These are phyloP conservation scores for Sorex fumeus DNA, from an alignment of 2,113 vertebrate genomes.

Conservation along the genomic window DNA sequence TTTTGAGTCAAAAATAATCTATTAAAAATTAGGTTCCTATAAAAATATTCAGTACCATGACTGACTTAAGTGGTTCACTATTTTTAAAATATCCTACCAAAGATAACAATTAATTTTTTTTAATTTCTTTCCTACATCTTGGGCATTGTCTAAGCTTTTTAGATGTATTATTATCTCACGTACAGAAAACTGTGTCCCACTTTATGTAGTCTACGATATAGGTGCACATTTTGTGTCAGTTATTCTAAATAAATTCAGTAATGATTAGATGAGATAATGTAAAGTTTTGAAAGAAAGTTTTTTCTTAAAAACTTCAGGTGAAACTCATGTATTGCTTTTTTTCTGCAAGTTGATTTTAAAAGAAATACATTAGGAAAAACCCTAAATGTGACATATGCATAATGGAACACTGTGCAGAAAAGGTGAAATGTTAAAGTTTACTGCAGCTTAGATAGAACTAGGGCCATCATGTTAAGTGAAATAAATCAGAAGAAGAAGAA, in stretches of 20 bases:
- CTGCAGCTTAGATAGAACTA: no score
- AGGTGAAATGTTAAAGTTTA: no score
- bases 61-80: background rate
- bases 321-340: no score
- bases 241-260: background rate
- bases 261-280: background rate
- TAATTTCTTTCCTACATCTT: background rate
- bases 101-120: background rate
- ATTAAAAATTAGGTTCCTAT: slow-evolving; percentile 11
- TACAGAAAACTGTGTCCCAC: background rate
- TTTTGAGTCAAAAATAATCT: slow-evolving; percentile 53
- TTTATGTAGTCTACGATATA: no score
- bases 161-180: background rate
- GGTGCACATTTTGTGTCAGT: no score
- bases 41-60: slow-evolving; percentile 6
- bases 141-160: slow-evolving; percentile 15
- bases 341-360: no score
- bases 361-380: no score
- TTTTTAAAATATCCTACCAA: slow-evolving; percentile 16
- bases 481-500: no score
- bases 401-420: no score
- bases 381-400: no score
- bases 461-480: no score
- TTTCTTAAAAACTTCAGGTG: no score
- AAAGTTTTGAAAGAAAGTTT: background rate